Base-by-base conservation (phyloP, 2,797 vertebrate species). In the Gambusia yucatana region DNA sequence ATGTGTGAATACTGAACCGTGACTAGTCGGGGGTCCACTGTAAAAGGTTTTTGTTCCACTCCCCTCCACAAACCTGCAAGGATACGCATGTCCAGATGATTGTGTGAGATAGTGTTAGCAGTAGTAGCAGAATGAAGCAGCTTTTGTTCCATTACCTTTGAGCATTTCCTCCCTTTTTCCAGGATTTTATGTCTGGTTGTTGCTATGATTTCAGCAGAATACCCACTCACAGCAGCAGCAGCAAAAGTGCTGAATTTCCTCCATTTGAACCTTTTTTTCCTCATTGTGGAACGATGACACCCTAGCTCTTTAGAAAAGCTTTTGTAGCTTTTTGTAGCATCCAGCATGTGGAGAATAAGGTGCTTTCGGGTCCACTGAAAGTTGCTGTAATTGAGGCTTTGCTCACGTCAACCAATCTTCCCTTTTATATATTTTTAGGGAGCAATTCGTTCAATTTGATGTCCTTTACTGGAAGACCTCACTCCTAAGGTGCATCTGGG, bases 401-500 rank as follows among this genome's bases (percentile, higher is more conserved):
- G 41, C 50, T 77, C 65, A 36, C 14, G 22, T 44, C 41, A 72
- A 36, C n/a, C 69, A 61, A 78, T 78, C 52, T 72, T 61, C 36
- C 43, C 69, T 59, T 71, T 33, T n/a, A 71, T 71, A 57, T 78
- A 61, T 78, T 72, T 78, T 72, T 47, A 46, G 28, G 30, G 28
- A 46, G 52, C 50, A 57, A 77, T 59, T 43, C 11, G 55, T 46
- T n/a, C 47, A 57, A 57, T 77, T 14, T 47, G 16, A 39, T 63
- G 57, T 72, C 43, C 57, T 65, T 73, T 73, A 73, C 44, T 73
- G 36, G 71, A 63, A 63, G 36, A 63, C 46, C 44, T 48, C 6
- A 30, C 57, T 72, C 44, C 14, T 55, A 41, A 73, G 36, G 55
- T 25, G 36, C 47, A 55, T 28, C 36, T 41, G 8, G 63, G 46